A percentile compares a stretch with the other conserved stretches of the same genome.
These are phyloP conservation scores for Eristalis arbustorum DNA, from an alignment of 2,888 invertebrate genomes.

Conservation along the genomic window DNA sequence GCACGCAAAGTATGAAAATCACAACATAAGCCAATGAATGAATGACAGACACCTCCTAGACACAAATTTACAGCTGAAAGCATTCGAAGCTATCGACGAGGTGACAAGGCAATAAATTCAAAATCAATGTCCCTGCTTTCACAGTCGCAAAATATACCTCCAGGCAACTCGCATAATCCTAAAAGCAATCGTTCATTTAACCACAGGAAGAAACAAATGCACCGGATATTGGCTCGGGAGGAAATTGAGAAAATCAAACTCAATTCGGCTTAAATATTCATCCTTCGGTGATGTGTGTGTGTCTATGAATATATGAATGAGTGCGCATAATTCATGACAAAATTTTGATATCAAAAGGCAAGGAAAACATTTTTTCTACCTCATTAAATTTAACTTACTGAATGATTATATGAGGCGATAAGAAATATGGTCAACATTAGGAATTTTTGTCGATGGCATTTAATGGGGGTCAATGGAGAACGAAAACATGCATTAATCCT, in stretches of 20 bases:
- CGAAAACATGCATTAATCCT: no score
- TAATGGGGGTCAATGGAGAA: no score
- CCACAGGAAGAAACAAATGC: slow-evolving; percentile 48
- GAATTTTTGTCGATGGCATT: no score
- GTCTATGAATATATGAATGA: background rate
- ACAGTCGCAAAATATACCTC: background rate
- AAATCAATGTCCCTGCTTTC: background rate
- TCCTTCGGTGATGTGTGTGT: background rate
- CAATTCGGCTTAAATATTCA: background rate
- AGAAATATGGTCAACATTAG: no score
- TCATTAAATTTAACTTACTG: no score
- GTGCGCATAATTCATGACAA: background rate
- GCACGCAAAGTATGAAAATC: background rate
- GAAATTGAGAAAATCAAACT: slow-evolving; percentile 47
- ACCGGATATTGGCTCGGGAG: slow-evolving; percentile 51
- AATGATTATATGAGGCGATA: no score
- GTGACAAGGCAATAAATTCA: background rate
- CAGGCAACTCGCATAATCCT: background rate
- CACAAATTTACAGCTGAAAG: background rate
- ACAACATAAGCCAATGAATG: background rate
- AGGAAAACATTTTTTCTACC: background rate
- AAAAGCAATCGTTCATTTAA: background rate
- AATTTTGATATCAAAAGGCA: background rate
- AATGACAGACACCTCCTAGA: background rate
- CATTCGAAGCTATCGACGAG: background rate